Percentiles rank a stretch among this genome's conserved stretches.
Evolutionary conservation across 2,113 vertebrate genomes (phyloP).

Genomic region (Myanophis thanlyinensis): DNA sequence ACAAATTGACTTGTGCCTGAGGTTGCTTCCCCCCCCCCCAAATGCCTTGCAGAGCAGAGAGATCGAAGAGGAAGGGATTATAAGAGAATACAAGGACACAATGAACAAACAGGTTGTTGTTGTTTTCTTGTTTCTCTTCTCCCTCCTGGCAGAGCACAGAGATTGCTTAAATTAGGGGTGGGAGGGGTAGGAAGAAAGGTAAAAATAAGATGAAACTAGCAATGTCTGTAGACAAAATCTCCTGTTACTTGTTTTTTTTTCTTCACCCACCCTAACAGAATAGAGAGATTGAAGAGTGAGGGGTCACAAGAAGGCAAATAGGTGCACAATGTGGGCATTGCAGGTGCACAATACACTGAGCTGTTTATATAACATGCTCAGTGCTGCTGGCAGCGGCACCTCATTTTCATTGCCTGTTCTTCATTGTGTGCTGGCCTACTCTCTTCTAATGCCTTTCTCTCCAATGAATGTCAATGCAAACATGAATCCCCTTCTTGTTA

Average conservation of each 20-base stretch:
- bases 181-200: neutral
- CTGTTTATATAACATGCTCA: neutral
- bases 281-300: neutral
- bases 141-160: neutral
- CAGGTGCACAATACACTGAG: neutral
- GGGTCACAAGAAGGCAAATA: neutral
- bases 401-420: neutral
- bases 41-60: neutral
- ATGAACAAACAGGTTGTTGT: neutral
- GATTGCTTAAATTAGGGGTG: neutral
- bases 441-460: neutral
- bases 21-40: neutral
- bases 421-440: neutral
- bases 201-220: neutral
- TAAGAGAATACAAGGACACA: neutral
- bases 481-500: neutral
- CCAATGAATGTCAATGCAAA: neutral
- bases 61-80: neutral
- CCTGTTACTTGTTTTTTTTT: neutral
- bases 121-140: neutral
- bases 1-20: neutral
- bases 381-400: neutral
- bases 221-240: neutral
- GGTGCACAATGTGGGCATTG: neutral
- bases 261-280: neutral